Conservation (phyloP, 2,888 invertebrate species). For the Apodemia mormo region DNA sequence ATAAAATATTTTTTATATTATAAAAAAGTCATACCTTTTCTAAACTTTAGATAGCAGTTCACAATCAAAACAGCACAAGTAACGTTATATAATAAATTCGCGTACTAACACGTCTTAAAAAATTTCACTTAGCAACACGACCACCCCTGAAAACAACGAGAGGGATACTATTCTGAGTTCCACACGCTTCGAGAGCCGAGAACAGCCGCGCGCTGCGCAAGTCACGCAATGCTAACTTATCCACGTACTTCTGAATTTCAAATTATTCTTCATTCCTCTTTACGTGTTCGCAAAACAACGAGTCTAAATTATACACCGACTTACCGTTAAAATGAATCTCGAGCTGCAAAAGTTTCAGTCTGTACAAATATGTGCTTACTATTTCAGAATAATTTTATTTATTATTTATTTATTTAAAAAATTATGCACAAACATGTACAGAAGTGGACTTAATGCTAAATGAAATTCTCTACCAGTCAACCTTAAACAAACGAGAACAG, state of each 20-base stretch:
- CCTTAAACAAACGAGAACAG: no score
- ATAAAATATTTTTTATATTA: not conserved
- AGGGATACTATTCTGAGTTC: slow-evolving; percentile 64
- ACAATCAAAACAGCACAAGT: slow-evolving; percentile 70
- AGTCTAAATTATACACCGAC: slow-evolving; percentile 25
- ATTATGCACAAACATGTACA: no score
- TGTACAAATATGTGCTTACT: not conserved
- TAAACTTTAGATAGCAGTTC: slow-evolving; percentile 37
- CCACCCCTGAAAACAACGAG: slow-evolving; percentile 46
- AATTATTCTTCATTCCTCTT: slow-evolving; percentile 61
- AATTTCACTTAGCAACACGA: slow-evolving; percentile 45
- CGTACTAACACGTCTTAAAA: slow-evolving; percentile 58
- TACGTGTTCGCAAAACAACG: slow-evolving; percentile 33
- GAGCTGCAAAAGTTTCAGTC: not conserved
- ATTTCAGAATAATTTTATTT: no score
- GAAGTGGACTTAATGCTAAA: no score
- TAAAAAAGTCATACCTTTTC: not conserved
- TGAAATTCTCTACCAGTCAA: no score
- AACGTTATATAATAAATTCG: slow-evolving; percentile 69
- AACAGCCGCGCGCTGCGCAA: slow-evolving; percentile 74
- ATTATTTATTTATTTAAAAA: no score
- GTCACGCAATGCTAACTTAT: slow-evolving; percentile 59
- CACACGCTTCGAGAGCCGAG: slow-evolving; percentile 51
- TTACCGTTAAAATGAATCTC: slow-evolving; percentile 15
- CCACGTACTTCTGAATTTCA: slow-evolving; percentile 44